Evolutionary conservation across 2,888 invertebrate species (phyloP), one percentile per base, ranked within the genome.

Genomic region (Neoaliturus tenellus): DNA sequence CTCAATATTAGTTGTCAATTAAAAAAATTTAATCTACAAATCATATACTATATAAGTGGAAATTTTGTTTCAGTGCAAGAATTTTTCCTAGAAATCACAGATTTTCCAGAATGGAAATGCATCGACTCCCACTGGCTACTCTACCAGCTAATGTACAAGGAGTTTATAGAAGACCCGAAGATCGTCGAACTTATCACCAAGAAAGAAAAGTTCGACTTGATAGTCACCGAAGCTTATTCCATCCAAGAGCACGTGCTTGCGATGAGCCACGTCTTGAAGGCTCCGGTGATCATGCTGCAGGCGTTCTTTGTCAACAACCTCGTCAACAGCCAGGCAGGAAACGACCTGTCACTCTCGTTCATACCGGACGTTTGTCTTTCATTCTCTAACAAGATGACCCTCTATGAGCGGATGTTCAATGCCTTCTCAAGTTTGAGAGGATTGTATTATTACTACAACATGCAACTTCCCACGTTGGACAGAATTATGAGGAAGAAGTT

Each of bases 331-430:
- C 35, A n/a, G 3, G 8, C 62, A 8, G 62, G 81, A 10, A 81
- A 62, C 33, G 62, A n/a, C 1, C 23, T 58, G 23, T n/a, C 20
- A 1, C 35, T 62, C n/a, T 28, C 81, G 5, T 58, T 35, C 39
- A 81, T 81, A 20, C 81, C 81, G 6, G 81, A 81, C 23, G 39
- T 81, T 25, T 81, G 62, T 35, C 25, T 17, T 33, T 62, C 35
- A 1, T 20, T 81, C 12, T 58, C 62, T 3, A 62, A 55, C 25
- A 33, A n/a, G 41, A 81, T 81, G 81, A 81, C 31, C 5, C 20
- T 81, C 25, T 4, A n/a, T 2, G 81, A 81, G 31, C 62, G 81
- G 17, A 17, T 67, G 28, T 67, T 33, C 31, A 67, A 67, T n/a
- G 4, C 67, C 2, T 67, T 67, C n/a, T 67, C 33, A 0, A 35